Base-by-base conservation (phyloP, 2,888 invertebrate species). In the Acrocyrtus sp. region DNA sequence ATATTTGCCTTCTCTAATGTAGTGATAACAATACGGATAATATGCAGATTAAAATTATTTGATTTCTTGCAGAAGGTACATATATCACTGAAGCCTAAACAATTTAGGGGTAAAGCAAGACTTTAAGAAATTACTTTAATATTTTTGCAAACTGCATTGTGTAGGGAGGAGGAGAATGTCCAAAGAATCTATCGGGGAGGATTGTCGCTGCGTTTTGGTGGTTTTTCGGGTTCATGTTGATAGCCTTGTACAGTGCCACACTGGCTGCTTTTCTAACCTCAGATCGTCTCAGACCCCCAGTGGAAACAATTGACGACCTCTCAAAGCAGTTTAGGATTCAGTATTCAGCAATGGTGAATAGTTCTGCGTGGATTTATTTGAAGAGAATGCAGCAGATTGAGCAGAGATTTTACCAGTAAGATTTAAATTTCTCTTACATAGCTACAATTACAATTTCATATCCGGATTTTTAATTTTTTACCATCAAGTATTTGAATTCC, bases 141-240 rank as follows among this genome's bases (percentile, higher is more conserved):
- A n/a, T n/a, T n/a, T n/a, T n/a, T n/a, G n/a, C n/a, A n/a, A n/a
- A n/a, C n/a, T n/a, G n/a, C n/a, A n/a, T 51, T 22, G 4, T 22
- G 51, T 90, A 93, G 85, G 96, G 96, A 0, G 96, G 96, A 0
- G 96, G 96, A 0, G 96, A 97, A 84, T 96, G 96, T 0, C 97
- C 97, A 0, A 96, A 96, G 84, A 98, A 98, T 85, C 87, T 98
- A 0, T 97, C 97, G 0, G 98, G 98, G 0, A 88, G 98, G 57
- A 86, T 98, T 12, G 92, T 98, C 0, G 98, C 98, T 0, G 98
- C 98, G 1, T 98, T 97, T 0, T 98, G 97, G 98, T 98, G 98
- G 98, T 86, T 98, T 24, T 98, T 98, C 85, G 97, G 98, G 0
- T 98, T 98, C 85, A 98, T 98, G 83, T 96, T 98, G 79, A 98